Percentiles rank a stretch among this genome's conserved stretches.
Evolutionary conservation across 2,797 vertebrate species (phyloP).

Genomic region (Aulostomus chinensis): DNA sequence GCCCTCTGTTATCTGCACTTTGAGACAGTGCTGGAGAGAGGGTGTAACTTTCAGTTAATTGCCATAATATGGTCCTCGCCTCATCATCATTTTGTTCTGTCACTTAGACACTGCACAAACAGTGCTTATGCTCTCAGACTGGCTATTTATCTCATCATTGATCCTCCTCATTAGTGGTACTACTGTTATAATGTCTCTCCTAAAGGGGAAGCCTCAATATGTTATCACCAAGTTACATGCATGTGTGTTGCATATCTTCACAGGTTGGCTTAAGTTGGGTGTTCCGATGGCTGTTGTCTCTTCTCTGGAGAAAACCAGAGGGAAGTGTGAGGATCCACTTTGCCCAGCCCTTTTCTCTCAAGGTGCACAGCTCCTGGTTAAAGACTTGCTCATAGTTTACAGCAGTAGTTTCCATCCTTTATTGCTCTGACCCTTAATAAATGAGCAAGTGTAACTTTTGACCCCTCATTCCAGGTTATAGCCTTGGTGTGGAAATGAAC

Average conservation of each 20-base stretch:
- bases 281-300: constrained; percentile 53
- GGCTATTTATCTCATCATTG: constrained; percentile 39
- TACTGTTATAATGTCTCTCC: constrained; percentile 31
- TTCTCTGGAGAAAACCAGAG: constrained; percentile 60
- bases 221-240: constrained; percentile 15
- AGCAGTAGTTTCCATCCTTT: too few species aligned
- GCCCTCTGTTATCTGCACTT: constrained; percentile 36
- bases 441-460: too few species aligned
- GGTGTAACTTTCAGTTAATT: constrained; percentile 58
- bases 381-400: not conserved
- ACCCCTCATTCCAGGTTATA: too few species aligned
- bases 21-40: constrained; percentile 36
- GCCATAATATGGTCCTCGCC: constrained; percentile 49
- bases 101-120: constrained; percentile 27
- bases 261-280: constrained; percentile 63
- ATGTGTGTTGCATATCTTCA: constrained; percentile 19
- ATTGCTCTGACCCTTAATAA: too few species aligned
- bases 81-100: constrained; percentile 48
- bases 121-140: constrained; percentile 14
- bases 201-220: constrained; percentile 34
- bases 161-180: constrained; percentile 47
- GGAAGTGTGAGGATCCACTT: constrained; percentile 85
- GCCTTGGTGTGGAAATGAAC: too few species aligned
- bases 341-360: constrained; percentile 89
- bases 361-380: constrained; percentile 71